These are phyloP conservation scores for Saguinus imperator DNA, from an alignment of 2,113 vertebrate species.

Conservation along the genomic window DNA sequence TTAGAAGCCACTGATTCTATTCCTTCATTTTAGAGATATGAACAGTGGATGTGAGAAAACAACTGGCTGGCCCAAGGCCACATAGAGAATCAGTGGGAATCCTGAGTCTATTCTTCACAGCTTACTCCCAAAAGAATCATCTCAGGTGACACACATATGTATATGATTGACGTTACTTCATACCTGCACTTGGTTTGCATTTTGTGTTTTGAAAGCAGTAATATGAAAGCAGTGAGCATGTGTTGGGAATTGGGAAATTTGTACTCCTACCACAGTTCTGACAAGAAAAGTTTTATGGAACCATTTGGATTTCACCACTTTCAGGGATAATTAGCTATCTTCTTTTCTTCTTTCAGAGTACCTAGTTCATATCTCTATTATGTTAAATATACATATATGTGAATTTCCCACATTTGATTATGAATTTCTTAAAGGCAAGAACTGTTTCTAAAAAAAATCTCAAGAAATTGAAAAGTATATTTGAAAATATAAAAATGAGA, in stretches of 20 bases:
- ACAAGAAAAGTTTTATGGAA: not conserved
- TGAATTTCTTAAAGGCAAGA: not conserved
- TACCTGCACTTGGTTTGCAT: not conserved
- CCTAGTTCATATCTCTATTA: not conserved
- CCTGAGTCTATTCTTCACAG: not conserved
- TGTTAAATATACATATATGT: not conserved
- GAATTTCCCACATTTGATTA: not conserved
- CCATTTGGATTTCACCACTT: not conserved
- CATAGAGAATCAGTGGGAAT: not conserved
- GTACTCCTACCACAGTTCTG: not conserved
- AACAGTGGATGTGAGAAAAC: not conserved
- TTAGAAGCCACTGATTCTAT: not conserved
- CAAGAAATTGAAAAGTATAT: not conserved
- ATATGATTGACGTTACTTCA: not conserved
- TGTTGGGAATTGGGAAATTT: not conserved
- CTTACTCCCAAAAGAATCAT: not conserved
- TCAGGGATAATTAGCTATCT: not conserved
- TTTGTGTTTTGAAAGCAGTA: slow-evolving; percentile 6
- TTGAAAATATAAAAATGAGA: not conserved
- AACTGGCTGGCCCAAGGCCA: not conserved
- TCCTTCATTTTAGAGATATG: not conserved
- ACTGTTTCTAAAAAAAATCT: not conserved
- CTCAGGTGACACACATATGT: not conserved
- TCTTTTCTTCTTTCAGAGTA: not conserved
- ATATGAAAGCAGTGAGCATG: not conserved